Base-by-base conservation (phyloP, 2,113 vertebrate species). In the Oryzias melastigma region DNA sequence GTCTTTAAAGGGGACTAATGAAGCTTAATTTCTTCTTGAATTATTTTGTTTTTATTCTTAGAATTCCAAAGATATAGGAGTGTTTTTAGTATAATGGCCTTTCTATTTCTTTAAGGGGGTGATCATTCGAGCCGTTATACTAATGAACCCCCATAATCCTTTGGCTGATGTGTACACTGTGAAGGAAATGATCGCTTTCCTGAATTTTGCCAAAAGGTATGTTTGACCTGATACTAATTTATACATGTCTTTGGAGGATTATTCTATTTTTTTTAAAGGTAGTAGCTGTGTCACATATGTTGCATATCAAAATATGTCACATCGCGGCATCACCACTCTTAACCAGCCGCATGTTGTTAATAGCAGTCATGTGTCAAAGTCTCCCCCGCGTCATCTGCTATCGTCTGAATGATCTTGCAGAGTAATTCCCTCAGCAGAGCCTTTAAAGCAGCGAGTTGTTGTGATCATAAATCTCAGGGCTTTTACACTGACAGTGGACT, bases 111-210 rank as follows among this genome's bases (percentile, higher is more conserved):
- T 65, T 62, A 24, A 99, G 97, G 94, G 94, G 50, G 53, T 93
- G 63, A 87, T 52, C 65, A 89, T 99, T 68, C 93, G 90, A 81
- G 96, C 90, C 29, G 77, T 98, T 64, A 94, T 99, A 75, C 91
- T 99, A 56, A 88, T 98, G 82, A 98, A 96, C 88, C 97, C 97
- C 25, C 95, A 98, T 71, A 99, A 99, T 78, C 97, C 97, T 20
- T 86, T 99, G 66, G 97, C 95, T 25, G 93, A 96, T 18, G 71
- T 98, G 86, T 98, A 98, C 85, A 94, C 93, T 15, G 77, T 81
- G 0, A 79, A 87, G 73, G 95, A 98, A 72, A 93, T 99, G 81
- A 86, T 69, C 61, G 90, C 90, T 68, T 97, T 94, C 80, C 89
- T 99, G 89, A 93, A 95, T 73, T 98, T 98, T 92, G 96, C 97